Evolutionary conservation across 2,113 vertebrate genomes (phyloP), one percentile per base, ranked within the genome.

Genomic region (Neofelis nebulosa): DNA sequence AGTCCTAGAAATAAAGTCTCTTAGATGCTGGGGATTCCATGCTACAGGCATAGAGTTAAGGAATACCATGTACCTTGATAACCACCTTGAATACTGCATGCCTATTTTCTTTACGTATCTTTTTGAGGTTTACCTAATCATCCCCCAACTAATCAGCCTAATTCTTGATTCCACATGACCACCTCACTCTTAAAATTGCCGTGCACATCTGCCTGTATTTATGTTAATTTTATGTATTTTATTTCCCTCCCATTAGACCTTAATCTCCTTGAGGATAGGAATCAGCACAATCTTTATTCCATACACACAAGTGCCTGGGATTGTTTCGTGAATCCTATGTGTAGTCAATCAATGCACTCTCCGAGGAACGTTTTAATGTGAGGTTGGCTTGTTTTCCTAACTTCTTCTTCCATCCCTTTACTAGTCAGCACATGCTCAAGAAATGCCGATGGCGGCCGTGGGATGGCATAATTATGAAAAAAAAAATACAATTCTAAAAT

Each of bases 191-290:
- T 50, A 48, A 63, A 92, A 92, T 84, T 92, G 84, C 66, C 19
- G 29, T 91, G 81, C 36, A 97, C 94, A 97, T 97, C 84, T 98
- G 96, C 50, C 63, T 92, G 97, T 76, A 45, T 94, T 98, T 97
- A 92, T 68, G 52, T 41, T 97, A 84, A 94, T 97, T 98, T 97
- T 82, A 81, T 78, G 48, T 94, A 84, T 92, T 98, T 97, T 73
- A 82, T 92, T 98, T 95, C 88, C 63, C 33, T 96, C 69, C 81
- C n/a, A 73, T 94, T 88, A 97, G 90, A 73, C 45, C 66, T 91
- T 94, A 94, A 94, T 97, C 88, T 97, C 65, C 78, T 85, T 41
- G 52, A 95, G 93, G 65, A 96, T 33, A 73, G 80, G 78, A 90
- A 91, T 95, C 89, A 93, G 33, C 29, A 15, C 78, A 78, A 73